Evolutionary conservation across 2,113 vertebrate genomes (phyloP).

Genomic region (Morone saxatilis): DNA sequence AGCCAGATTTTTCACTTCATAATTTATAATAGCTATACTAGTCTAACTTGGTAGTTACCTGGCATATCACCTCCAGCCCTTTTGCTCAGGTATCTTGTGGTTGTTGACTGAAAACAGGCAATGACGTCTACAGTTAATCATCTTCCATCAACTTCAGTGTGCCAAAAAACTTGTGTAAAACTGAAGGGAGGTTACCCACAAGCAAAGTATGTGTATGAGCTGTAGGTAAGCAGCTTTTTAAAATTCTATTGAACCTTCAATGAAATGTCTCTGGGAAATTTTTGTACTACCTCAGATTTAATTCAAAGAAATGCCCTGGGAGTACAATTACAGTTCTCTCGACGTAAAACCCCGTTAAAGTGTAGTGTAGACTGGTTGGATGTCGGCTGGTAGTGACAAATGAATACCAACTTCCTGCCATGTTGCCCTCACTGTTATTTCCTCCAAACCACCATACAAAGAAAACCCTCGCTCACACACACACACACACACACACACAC

Average conservation of each 20-base stretch:
- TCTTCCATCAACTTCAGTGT: no score
- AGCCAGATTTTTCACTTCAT: neutral
- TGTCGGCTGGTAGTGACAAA: constrained; percentile 2
- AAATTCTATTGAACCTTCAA: neutral
- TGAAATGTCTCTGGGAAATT: constrained; percentile 12
- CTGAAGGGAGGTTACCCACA: neutral
- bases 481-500: no score
- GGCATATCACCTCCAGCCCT: neutral
- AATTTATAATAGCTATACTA: neutral
- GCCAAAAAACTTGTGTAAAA: no score
- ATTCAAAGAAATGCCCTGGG: neutral
- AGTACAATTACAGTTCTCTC: neutral
- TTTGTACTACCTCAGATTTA: neutral
- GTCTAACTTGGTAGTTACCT: neutral
- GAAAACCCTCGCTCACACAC: no score
- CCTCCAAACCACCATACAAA: neutral
- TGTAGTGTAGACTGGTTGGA: no score
- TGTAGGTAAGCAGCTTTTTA: neutral
- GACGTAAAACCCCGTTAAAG: fast-evolving
- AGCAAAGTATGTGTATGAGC: neutral
- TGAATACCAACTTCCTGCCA: neutral
- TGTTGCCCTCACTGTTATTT: neutral
- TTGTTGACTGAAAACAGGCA: neutral
- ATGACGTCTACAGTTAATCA: neutral
- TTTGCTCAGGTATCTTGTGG: neutral